Evolutionary conservation across 2,113 vertebrate species (phyloP).

Genomic region (Crocuta crocuta): DNA sequence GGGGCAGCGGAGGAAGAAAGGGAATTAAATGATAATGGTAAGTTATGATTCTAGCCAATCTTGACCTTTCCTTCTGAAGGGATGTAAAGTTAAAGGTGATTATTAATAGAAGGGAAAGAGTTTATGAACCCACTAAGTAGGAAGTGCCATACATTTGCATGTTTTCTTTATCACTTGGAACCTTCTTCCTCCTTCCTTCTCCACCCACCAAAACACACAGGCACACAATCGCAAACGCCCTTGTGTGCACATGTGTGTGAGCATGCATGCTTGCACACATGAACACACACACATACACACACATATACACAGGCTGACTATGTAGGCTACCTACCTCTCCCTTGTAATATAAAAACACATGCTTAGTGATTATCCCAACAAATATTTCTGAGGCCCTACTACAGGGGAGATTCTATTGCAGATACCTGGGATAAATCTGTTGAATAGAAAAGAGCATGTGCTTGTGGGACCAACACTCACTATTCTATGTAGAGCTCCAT

Average conservation of each 20-base stretch:
- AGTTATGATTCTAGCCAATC: constrained; percentile 73
- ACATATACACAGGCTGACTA: background rate
- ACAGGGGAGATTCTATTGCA: background rate
- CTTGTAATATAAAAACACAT: background rate
- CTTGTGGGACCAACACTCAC: fast-evolving
- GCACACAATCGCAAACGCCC: background rate
- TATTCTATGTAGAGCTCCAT: background rate
- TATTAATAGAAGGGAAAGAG: constrained; percentile 54
- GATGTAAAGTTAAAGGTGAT: constrained; percentile 77
- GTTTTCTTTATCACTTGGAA: background rate
- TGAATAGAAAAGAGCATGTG: background rate
- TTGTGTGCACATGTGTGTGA: fast-evolving
- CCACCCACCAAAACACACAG: background rate
- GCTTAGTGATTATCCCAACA: background rate
- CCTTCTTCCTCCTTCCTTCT: background rate
- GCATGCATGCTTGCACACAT: no score
- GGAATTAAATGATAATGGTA: constrained; percentile 66
- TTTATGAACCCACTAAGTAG: background rate
- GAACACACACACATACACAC: no score
- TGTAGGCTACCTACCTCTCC: background rate
- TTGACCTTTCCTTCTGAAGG: constrained; percentile 77
- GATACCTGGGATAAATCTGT: background rate
- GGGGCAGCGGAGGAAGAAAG: background rate
- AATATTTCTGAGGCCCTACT: background rate
- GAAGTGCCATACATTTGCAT: background rate